Base-by-base conservation (phyloP, 2,888 invertebrate species). In the Caenorhabditis sulstoni region DNA sequence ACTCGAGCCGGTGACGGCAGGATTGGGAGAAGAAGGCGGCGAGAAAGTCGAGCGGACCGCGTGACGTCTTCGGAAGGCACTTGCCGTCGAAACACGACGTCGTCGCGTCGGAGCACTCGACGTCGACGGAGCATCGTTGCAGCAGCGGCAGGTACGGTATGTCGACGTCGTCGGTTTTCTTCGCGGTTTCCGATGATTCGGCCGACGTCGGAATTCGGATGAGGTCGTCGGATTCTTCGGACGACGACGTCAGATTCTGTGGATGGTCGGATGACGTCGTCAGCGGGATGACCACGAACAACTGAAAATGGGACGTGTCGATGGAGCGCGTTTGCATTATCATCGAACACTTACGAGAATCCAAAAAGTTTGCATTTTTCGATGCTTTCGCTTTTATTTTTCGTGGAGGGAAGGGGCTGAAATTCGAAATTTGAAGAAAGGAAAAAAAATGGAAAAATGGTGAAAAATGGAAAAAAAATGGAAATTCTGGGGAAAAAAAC, bases 111-210 rank as follows among this genome's bases (percentile, higher is more conserved):
- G 67, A 67, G 9, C 68, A 68, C 14, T 68, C 68, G 8, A 52
- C 16, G 14, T 57, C 55, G 9, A 57, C 52, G 8, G 68, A 68
- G 41, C 68, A 68, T 22, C 68, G 23, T 59, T 49, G 50, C n/a
- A 68, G 59, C n/a, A 68, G 20, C 41, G 68, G 68, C 39, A 68
- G 68, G 52, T 68, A 68, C 12, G 68, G 59, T 35, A 59, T 52
- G 52, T 68, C 68, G 41, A 14, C 41, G 41, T 41, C 41, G 41
- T 14, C 41, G 41, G 11, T 14, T 3, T 3, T 11, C 12, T 14
- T 41, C 14, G 3, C 41, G 41, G 2, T 11, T 41, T 41, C 41
- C 2, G 41, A 41, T 14, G 41, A n/a, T n/a, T n/a, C n/a, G n/a
- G n/a, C n/a, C n/a, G n/a, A 41, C 41, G 41, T 8, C 11, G 41